These are phyloP conservation scores for Endotricha flammealis DNA, from an alignment of 2,888 invertebrate species.

Conservation along the genomic window DNA sequence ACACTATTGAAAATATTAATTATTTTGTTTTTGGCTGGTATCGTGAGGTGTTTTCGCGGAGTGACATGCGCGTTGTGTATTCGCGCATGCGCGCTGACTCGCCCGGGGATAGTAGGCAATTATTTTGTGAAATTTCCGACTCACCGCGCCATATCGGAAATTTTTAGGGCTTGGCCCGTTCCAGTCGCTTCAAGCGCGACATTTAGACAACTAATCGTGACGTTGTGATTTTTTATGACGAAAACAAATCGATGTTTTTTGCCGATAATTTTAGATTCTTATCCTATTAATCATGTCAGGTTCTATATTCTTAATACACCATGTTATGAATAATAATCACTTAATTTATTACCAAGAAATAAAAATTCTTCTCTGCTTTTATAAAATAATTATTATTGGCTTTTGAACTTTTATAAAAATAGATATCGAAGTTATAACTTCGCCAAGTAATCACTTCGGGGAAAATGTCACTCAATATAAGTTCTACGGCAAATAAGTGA, in stretches of 20 bases:
- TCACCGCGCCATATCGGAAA: conserved; percentile 44
- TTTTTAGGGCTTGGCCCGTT: conserved; percentile 54
- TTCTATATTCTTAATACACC: no score
- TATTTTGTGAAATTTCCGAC: conserved; percentile 63
- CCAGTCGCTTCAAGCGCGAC: conserved; percentile 26
- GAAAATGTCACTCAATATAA: no score
- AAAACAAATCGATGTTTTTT: conserved; percentile 1
- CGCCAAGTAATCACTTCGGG: no score
- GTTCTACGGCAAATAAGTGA: no score
- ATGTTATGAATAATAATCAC: no score
- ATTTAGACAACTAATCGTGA: conserved; percentile 31
- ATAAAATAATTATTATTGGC: no score
- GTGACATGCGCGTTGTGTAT: conserved; percentile 51
- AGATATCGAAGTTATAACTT: no score
- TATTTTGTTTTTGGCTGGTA: conserved; percentile 46
- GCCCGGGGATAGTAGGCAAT: conserved; percentile 38
- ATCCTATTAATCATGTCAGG: no score
- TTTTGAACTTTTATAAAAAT: no score
- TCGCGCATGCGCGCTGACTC: conserved; percentile 45
- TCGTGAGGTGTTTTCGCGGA: conserved; percentile 32
- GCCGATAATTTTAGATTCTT: no score
- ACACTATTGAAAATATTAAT: conserved; percentile 28
- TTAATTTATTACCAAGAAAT: no score
- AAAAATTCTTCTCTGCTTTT: no score
- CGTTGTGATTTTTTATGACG: conserved; percentile 18